Base-by-base conservation (phyloP, 2,888 invertebrate genomes). In the Blastobasis adustella region DNA sequence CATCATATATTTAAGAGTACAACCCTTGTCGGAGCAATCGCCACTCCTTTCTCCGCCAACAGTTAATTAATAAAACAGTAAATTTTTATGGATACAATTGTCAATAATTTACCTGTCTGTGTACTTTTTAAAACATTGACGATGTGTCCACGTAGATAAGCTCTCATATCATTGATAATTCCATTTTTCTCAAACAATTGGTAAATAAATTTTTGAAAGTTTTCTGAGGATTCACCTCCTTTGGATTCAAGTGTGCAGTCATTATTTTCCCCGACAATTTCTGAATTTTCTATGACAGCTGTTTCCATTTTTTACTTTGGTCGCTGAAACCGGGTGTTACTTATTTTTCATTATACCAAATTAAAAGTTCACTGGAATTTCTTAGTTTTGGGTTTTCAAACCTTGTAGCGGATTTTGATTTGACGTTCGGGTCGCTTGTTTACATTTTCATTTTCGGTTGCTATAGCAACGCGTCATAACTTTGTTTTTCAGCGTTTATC, bases 101-200 rank as follows among this genome's bases (percentile, higher is more conserved):
- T 23, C 23, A 23, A 23, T 23, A 49, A 65, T 63, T 49, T 56
- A 88, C 81, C 75, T 58, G 74, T 73, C 64, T 82, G 75, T 37
- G 90, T 89, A 56, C 82, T 86, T 71, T 84, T 90, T 48, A 92
- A 64, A 5, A 90, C 82, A 55, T 83, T 79, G 9, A 92, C 84
- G 76, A 92, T 91, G 65, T 91, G 90, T 47, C 87, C 82, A 46
- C 92, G 85, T 65, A 92, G 77, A 66, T 91, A 90, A 4, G 91
- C 87, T 54, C 91, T 78, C 49, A 92, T 70, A 58, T 92, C 90
- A 41, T 89, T 84, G 41, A 92, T 67, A 49, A 92, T 73, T 10
- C 92, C 92, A 71, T 90, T 90, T 68, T 90, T 89, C 68, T 91
- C 90, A 67, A 92, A 91, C 76, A 91, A 88, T 54, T 86, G 80